These are phyloP conservation scores for Hemicordylus capensis DNA, from an alignment of 2,113 vertebrate species.

Conservation along the genomic window DNA sequence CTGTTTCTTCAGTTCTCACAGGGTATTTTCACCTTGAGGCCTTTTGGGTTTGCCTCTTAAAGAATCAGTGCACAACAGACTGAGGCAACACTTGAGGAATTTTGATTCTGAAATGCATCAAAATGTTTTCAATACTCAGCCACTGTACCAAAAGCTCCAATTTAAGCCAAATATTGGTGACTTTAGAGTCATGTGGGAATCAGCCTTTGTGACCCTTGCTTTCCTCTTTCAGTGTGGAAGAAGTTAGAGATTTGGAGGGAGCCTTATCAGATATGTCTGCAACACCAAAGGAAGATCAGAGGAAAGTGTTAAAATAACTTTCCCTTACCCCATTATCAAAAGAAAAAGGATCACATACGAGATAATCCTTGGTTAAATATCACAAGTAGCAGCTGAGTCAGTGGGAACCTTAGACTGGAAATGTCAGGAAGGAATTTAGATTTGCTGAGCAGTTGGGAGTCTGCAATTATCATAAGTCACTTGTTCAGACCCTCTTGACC, in stretches of 20 bases:
- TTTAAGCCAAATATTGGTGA: no score
- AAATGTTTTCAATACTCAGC: background rate
- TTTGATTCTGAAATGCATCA: background rate
- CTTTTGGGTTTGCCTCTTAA: no score
- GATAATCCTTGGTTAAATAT: conserved; percentile 79
- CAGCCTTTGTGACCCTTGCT: background rate
- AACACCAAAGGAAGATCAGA: conserved; percentile 21
- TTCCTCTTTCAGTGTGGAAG: background rate
- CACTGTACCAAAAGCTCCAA: background rate
- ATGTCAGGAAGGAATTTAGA: conserved; percentile 82
- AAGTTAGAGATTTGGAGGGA: conserved; percentile 3
- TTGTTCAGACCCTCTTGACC: conserved; percentile 41
- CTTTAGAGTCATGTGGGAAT: no score
- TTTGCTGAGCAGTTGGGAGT: conserved; percentile 63
- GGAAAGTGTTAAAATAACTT: conserved; percentile 73
- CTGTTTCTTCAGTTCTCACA: no score
- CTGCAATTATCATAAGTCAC: conserved; percentile 73
- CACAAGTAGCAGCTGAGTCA: conserved; percentile 65
- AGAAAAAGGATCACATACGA: conserved; percentile 64
- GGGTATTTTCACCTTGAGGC: no score
- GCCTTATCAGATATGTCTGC: background rate
- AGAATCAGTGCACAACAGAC: no score
- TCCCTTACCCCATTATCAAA: conserved; percentile 57
- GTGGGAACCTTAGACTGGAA: conserved; percentile 69
- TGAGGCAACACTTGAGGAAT: background rate